Evolutionary conservation across 2,113 vertebrate species (phyloP), one percentile per base, ranked within the genome.

Genomic region (Cynocephalus volans): DNA sequence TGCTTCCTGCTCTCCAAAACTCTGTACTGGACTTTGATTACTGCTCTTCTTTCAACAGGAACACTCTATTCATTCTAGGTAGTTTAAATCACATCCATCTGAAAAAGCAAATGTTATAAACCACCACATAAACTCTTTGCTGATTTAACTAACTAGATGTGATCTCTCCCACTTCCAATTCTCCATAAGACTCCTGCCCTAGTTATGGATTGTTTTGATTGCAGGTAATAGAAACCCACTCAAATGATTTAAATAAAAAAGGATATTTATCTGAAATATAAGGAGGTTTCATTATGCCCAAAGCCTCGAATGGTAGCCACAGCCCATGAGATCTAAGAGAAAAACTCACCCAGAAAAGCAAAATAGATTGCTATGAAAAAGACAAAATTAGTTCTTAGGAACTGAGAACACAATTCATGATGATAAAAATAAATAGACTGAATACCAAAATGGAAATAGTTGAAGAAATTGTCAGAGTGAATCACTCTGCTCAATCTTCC

Each of bases 61-160:
- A 56, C 8, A 41, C 11, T 67, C 41, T 41, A 85, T 7, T 15
- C 67, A 85, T 64, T 52, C 21, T 84, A 67, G 21, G 9, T 73
- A 73, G 69, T 58, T 81, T 87, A 77, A 82, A 48, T 67, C 67
- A 60, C 72, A 94, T n/a, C 23, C 67, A 79, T 48, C 50, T 23
- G 1, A 84, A 87, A 96, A 96, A 65, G 26, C 10, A 93, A 92
- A 31, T 94, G 50, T 70, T 76, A 86, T 28, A 91, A 93, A 86
- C 15, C 10, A 81, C 24, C 58, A 80, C n/a, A 36, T 80, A 79
- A 93, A 88, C 45, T 24, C 50, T 91, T 91, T 79, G 45, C 50
- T 80, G 72, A 92, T 86, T 72, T 67, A 96, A 70, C 8, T 62
- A 81, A 81, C 7, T 58, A 90, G 48, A 90, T 90, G 75, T 48